Evolutionary conservation across 2,888 invertebrate species (phyloP).

Genomic region (Hydroisotoma schaefferi): DNA sequence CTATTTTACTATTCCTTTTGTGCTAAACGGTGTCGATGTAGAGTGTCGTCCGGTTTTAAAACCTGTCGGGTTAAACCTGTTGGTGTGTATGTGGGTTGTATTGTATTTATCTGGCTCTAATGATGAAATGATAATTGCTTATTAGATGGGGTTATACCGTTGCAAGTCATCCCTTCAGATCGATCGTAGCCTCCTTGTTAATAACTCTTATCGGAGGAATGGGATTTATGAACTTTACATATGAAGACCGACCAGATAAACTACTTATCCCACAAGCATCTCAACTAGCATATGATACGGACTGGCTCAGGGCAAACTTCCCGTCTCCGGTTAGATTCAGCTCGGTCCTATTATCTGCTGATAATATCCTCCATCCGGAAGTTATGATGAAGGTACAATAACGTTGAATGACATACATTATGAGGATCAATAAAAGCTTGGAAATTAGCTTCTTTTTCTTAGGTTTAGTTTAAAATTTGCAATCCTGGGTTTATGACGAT

Average conservation of each 20-base stretch:
- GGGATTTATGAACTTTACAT: slow-evolving; percentile 64
- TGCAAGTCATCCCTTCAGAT: slow-evolving; percentile 61
- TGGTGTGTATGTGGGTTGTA: background rate
- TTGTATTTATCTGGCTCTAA: background rate
- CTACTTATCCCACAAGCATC: slow-evolving; percentile 73
- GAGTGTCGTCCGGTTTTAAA: too few species aligned
- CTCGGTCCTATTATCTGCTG: slow-evolving; percentile 62
- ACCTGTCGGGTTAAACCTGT: too few species aligned
- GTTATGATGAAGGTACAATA: slow-evolving; percentile 57
- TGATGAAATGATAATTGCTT: too few species aligned
- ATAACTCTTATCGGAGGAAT: slow-evolving; percentile 60
- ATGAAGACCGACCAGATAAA: slow-evolving; percentile 71
- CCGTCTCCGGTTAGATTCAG: slow-evolving; percentile 61
- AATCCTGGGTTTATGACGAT: too few species aligned
- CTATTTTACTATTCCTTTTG: too few species aligned
- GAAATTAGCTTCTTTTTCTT: too few species aligned
- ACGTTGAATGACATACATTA: too few species aligned
- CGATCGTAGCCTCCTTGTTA: slow-evolving; percentile 59
- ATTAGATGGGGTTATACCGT: slow-evolving; percentile 62
- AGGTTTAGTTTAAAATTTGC: too few species aligned
- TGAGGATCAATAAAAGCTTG: too few species aligned
- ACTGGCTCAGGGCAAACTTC: slow-evolving; percentile 68
- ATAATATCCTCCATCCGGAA: slow-evolving; percentile 64
- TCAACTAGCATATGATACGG: slow-evolving; percentile 65
- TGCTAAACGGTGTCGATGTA: too few species aligned